These are phyloP conservation scores for Myopa testacea DNA, from an alignment of 2,888 invertebrate genomes.

Conservation along the genomic window DNA sequence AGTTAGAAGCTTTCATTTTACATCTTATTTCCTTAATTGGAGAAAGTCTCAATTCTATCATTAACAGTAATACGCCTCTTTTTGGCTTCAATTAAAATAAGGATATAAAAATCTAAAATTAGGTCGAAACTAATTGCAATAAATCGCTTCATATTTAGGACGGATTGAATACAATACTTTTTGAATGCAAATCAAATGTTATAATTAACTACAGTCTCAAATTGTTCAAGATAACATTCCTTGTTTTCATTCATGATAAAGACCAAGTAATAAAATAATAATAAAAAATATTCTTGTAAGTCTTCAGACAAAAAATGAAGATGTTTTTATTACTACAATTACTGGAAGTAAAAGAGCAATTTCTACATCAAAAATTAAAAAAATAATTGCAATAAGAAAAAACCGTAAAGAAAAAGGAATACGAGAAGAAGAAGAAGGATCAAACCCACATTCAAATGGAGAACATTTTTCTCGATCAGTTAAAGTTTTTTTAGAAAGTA, in stretches of 20 bases:
- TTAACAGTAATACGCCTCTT: constrained; percentile 73
- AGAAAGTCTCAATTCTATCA: constrained; percentile 49
- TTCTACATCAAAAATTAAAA: constrained; percentile 73
- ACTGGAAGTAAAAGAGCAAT: constrained; percentile 71
- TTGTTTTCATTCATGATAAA: constrained; percentile 72
- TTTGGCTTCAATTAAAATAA: constrained; percentile 64
- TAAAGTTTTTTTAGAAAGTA: constrained; percentile 72
- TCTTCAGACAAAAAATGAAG: constrained; percentile 58
- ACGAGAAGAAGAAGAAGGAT: constrained; percentile 70
- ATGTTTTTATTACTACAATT: constrained; percentile 67
- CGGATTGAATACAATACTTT: no score
- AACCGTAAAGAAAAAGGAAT: constrained; percentile 74
- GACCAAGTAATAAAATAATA: constrained; percentile 70
- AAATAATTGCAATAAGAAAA: constrained; percentile 77
- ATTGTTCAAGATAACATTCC: no score
- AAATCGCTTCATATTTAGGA: no score
- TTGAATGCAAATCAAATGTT: no score
- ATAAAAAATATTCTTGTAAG: constrained; percentile 67
- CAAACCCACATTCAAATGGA: constrained; percentile 76
- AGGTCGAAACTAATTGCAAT: no score
- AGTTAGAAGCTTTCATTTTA: constrained; percentile 74
- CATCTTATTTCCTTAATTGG: constrained; percentile 68
- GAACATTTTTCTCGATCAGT: constrained; percentile 75
- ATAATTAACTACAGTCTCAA: no score
- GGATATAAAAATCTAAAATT: no score